Evolutionary conservation across 2,888 invertebrate species (phyloP), one percentile per base, ranked within the genome.

Genomic region (Ornithoptera alexandrae): DNA sequence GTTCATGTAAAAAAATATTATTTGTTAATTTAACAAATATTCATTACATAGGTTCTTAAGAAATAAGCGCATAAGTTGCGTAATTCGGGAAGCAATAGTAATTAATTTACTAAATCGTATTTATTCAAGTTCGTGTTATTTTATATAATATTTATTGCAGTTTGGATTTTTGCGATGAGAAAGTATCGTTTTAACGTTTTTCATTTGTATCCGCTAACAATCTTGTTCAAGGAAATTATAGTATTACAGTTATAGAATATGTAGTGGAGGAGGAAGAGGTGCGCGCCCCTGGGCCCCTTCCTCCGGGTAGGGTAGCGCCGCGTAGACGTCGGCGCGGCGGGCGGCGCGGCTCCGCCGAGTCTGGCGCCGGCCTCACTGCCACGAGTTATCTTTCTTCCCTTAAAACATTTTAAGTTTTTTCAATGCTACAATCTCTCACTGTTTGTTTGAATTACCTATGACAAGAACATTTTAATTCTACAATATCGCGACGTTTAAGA

Each of bases 311-410:
- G 72, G 74, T 71, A 68, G 71, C 69, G 75, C 68, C 72, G 72
- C 68, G 68, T 67, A 63, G 70, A 65, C 71, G 64, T 68, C 72
- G 77, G 57, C 50, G 50, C 75, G 76, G 50, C 73, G 76, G 73
- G 73, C 72, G 30, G 53, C 59, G 24, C 67, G 88, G 89, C 89
- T 89, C 86, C 89, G 80, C 69, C 81, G 74, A 71, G 89, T 88
- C 89, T 89, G 81, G 81, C 85, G 82, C 83, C 83, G 77, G 77
- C 78, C 18, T 15, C 56, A 17, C 46, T 62, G 36, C 50, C 36
- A 75, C 79, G 74, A 75, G 75, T 74, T 77, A 81, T 79, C 81
- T 82, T 78, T 78, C 75, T 78, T 78, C 73, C 74, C 76, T 81
- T 80, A 79, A 81, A 79, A 74, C 75, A 67, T 60, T 65, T 59